Evolutionary conservation across 2,888 invertebrate genomes (phyloP), one percentile per base, ranked within the genome.

Genomic region (Cheilosia soror): DNA sequence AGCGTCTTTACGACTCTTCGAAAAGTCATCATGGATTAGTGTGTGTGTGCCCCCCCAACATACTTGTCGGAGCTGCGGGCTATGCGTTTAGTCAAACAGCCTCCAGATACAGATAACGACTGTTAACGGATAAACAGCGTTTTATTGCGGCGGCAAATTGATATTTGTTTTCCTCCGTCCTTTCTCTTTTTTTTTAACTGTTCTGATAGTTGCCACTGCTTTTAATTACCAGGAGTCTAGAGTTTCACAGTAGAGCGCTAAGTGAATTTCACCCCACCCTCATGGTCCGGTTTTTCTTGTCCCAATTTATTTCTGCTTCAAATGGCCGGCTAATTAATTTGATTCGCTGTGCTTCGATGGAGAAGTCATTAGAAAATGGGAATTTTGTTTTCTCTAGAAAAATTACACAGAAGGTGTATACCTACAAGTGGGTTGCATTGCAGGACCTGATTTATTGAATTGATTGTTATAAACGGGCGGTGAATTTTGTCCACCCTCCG

Each of bases 31-130:
- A 57, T 13, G 58, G 65, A 44, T 49, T 66, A n/a, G 49, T 33
- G 49, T 51, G 4, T 31, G 63, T 15, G 5, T 47, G 15, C 25
- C 20, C 20, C 2, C 20, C 20, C 20, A 20, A 20, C 20, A n/a
- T n/a, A 20, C 20, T n/a, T 7, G 31, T 20, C 27, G 27, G 29
- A 42, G 60, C 33, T 60, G 53, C 53, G 27, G 66, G 33, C 58
- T 29, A 25, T 57, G 47, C 55, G 75, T 65, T 65, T 57, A 65
- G 44, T 44, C 29, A 53, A 65, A 57, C 44, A 53, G 65, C 47
- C 63, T 72, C 42, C 51, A 62, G 72, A 57, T 75, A n/a, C 57
- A 75, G 75, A 75, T 63, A 65, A 65, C 63, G 65, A 53, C 57
- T 65, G 65, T 65, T 63, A 65, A 57, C 55, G 53, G 75, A 65